A percentile compares a stretch with the other conserved stretches of the same genome.
Evolutionary conservation across 2,113 vertebrate species (phyloP).

Genomic region (Thalassoma bifasciatum): DNA sequence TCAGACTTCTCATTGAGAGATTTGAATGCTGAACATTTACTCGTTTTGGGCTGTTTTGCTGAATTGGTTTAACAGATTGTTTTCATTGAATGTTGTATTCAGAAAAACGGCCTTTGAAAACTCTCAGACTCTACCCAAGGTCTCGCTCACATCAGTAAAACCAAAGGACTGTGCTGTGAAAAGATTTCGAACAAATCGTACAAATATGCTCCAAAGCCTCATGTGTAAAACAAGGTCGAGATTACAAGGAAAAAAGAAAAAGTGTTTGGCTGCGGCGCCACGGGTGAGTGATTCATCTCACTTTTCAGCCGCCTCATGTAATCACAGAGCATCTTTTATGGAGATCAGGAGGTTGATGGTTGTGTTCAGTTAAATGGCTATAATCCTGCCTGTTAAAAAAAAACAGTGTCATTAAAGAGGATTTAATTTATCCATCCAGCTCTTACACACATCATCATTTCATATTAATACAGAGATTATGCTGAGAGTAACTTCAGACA

Average conservation of each 20-base stretch:
- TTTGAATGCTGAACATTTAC: too few relatives aligned
- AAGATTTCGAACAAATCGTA: background rate
- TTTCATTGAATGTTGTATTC: too few relatives aligned
- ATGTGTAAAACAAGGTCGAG: background rate
- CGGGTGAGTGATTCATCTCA: background rate
- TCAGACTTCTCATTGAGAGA: too few relatives aligned
- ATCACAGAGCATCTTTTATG: background rate
- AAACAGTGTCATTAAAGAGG: background rate
- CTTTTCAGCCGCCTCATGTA: background rate
- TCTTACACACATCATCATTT: background rate
- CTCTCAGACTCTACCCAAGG: background rate
- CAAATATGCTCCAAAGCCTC: background rate
- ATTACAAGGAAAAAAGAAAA: background rate
- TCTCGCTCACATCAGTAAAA: background rate
- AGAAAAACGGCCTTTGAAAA: too few relatives aligned
- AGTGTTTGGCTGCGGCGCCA: background rate
- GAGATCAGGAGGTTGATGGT: background rate
- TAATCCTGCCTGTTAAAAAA: too few relatives aligned
- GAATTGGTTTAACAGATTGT: too few relatives aligned
- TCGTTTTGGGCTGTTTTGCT: too few relatives aligned
- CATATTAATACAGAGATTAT: background rate
- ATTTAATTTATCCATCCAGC: conserved; percentile 7
- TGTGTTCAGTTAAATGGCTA: background rate
- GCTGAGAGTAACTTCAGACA: background rate
- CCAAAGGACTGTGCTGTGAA: background rate